Base-by-base conservation (phyloP, 1,140 invertebrate species). In the Temnothorax curvispinosus region DNA sequence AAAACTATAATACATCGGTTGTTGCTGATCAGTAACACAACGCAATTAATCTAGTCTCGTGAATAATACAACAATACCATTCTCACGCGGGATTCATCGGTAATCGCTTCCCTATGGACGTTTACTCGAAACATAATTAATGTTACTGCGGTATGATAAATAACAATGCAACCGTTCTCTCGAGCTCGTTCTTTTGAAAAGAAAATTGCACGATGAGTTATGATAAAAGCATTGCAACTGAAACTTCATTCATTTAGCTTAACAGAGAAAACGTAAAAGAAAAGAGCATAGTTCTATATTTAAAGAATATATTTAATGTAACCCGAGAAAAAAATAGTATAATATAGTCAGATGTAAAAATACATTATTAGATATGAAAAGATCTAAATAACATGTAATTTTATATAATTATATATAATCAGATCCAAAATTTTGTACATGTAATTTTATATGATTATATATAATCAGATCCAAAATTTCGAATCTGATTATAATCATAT, bases 111-210 rank as follows among this genome's bases (percentile, higher is more conserved):
- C 8, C 18, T 35, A n/a, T 50, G 44, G 18, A 13, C n/a, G 32
- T 65, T 65, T 78, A 35, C 18, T 80, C 44, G 44, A 60, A 80
- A 52, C 15, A 35, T 80, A 80, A 80, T 80, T 80, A 80, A 62
- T 78, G 21, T 67, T 27, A 65, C 5, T n/a, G 1, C 11, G 13
- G 13, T 41, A 52, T 15, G 13, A 44, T 76, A 80, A 64, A 35
- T 44, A 47, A 62, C 38, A 7, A 15, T 62, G 21, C 9, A 77
- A 32, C n/a, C 47, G 11, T 67, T 47, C 9, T n/a, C n/a, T 38
- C 2, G 1, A 67, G 52, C 0, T 27, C 27, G 27, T 27, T 27
- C 27, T 27, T 27, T 27, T 27, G 27, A 13, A 80, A 62, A 65
- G 44, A 5, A 50, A 18, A 65, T 58, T 58, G 18, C n/a, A 15